phyloP scores from a whole-genome alignment of 2,797 vertebrate genomes.

The Crossoptilon crossoptilon region DNA sequence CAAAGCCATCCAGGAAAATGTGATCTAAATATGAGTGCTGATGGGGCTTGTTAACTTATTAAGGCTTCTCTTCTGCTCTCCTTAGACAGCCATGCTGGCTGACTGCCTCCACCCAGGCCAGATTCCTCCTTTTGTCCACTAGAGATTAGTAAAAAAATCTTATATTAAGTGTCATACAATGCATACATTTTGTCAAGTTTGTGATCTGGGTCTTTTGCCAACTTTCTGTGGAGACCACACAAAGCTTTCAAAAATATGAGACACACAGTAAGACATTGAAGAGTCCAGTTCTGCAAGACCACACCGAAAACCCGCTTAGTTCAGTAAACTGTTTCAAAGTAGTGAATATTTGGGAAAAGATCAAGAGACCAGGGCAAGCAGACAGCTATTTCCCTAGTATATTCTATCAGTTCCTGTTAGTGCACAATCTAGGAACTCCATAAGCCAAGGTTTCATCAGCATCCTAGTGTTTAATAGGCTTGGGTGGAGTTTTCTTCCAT shows the following conservation, averaged over 20 bases:
- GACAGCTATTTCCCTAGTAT: not conserved
- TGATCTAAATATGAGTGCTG: not conserved
- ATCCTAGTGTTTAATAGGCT: slow-evolving; percentile 26
- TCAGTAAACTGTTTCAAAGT: slow-evolving; percentile 6
- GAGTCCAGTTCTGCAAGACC: slow-evolving; percentile 24
- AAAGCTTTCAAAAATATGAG: slow-evolving; percentile 25
- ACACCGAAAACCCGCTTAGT: slow-evolving; percentile 12
- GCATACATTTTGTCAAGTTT: slow-evolving; percentile 9
- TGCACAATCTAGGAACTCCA: not conserved
- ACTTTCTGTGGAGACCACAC: slow-evolving; percentile 56
- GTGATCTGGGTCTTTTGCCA: slow-evolving; percentile 10
- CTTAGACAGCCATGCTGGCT: not conserved
- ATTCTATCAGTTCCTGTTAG: slow-evolving; percentile 1
- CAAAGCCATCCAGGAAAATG: not conserved
- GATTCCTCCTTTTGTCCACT: not conserved
- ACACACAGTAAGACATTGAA: not conserved
- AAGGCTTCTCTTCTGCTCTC: not conserved
- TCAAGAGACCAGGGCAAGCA: slow-evolving; percentile 4
- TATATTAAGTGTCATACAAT: slow-evolving; percentile 24
- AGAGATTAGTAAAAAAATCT: slow-evolving; percentile 30
- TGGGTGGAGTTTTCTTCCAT: not conserved
- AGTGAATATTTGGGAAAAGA: slow-evolving; percentile 6
- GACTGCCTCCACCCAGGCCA: not conserved
- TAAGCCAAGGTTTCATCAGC: slow-evolving; percentile 19
- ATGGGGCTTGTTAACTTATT: not conserved